Conservation (phyloP, 2,113 vertebrate genomes). For the Morone saxatilis region DNA sequence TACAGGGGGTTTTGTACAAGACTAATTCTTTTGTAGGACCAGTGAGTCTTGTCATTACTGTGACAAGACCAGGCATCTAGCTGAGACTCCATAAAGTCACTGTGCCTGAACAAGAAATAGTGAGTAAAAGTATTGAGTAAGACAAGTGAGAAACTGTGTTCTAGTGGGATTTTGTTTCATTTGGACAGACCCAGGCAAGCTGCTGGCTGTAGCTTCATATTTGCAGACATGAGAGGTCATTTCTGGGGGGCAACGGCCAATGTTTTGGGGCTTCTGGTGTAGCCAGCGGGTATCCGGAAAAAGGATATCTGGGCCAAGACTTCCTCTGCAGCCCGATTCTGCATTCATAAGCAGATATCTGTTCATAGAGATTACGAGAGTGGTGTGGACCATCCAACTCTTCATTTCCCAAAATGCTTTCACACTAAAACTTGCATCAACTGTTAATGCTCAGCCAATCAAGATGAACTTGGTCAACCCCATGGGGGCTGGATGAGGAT, state of each 20-base stretch:
- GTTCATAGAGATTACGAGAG: too few relatives aligned
- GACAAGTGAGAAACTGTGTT: too few relatives aligned
- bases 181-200: background rate
- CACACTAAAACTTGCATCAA: background rate
- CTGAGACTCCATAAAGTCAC: background rate
- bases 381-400: too few relatives aligned
- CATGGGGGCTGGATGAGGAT: constrained; percentile 16
- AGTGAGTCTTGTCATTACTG: background rate
- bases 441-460: background rate
- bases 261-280: too few relatives aligned
- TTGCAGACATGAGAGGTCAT: background rate
- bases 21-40: background rate
- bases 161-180: background rate
- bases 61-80: too few relatives aligned
- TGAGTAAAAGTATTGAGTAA: too few relatives aligned
- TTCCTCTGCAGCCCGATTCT: too few relatives aligned
- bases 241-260: too few relatives aligned
- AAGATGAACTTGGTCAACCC: background rate
- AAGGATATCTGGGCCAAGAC: too few relatives aligned
- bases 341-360: too few relatives aligned
- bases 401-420: background rate
- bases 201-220: background rate
- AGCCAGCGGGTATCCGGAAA: too few relatives aligned
- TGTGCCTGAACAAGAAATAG: background rate
- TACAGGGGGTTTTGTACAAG: background rate